These are phyloP conservation scores for Phenganax marumi DNA, from an alignment of 92 coral and sea anemone genomes.

Conservation along the genomic window DNA sequence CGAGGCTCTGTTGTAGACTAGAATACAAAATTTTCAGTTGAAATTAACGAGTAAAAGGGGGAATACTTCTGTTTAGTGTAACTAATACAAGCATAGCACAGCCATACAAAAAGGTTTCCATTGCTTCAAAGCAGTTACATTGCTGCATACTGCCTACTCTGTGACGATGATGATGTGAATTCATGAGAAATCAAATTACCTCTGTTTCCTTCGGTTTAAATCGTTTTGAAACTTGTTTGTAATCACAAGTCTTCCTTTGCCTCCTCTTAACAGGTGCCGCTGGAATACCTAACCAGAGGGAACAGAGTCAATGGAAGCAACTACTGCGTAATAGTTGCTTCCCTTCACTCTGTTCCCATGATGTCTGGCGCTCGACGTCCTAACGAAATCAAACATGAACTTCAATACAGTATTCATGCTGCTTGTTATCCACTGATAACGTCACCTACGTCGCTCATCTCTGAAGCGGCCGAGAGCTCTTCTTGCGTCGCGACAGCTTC, in stretches of 20 bases:
- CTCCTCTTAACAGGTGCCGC: slow-evolving; percentile 41
- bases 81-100: no score
- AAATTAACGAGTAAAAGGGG: not conserved
- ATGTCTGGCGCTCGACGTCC: no score
- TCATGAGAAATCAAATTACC: not conserved
- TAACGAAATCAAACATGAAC: no score
- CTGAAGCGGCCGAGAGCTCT: no score
- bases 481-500: no score
- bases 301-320: no score
- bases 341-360: slow-evolving; percentile 29
- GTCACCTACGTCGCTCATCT: slow-evolving; percentile 82
- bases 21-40: not conserved
- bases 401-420: no score
- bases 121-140: no score
- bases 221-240: slow-evolving; percentile 54
- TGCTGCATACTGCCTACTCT: no score
- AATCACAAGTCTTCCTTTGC: slow-evolving; percentile 62
- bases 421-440: not conserved
- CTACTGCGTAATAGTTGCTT: not conserved
- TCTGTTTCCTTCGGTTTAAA: slow-evolving; percentile 24
- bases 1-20: not conserved
- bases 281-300: not conserved
- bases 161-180: not conserved
- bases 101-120: no score
- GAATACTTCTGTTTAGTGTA: no score